Conservation (phyloP, 2,888 invertebrate genomes). For the Stenichneumon culpator region DNA sequence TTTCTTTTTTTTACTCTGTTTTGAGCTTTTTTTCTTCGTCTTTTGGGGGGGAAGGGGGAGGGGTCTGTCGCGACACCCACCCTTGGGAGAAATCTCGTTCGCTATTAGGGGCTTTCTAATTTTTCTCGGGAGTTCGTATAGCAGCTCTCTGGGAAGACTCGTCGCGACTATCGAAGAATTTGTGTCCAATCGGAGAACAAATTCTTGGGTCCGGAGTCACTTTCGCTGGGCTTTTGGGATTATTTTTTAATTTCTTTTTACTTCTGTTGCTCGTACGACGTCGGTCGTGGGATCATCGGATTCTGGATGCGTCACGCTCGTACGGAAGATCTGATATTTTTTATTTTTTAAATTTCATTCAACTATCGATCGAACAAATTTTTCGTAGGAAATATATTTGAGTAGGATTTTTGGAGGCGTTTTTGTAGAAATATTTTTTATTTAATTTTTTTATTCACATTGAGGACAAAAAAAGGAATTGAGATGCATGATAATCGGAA, state of each 20-base stretch:
- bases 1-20: constrained; percentile 17
- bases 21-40: constrained; percentile 27
- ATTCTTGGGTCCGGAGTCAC: constrained; percentile 37
- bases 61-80: constrained; percentile 26
- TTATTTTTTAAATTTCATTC: too few species aligned
- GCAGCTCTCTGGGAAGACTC: neutral
- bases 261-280: neutral
- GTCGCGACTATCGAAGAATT: constrained; percentile 52
- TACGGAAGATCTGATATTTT: neutral
- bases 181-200: constrained; percentile 41
- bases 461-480: neutral
- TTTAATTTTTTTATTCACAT: neutral
- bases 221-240: neutral
- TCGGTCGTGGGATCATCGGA: neutral
- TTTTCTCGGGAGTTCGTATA: constrained; percentile 49
- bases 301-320: neutral
- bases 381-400: neutral
- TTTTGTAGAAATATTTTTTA: neutral
- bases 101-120: constrained; percentile 48
- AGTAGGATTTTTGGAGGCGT: neutral
- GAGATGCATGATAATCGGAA: constrained; percentile 5
- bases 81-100: constrained; percentile 15
- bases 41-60: neutral
- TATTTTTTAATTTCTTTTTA: constrained; percentile 1
- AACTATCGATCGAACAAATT: neutral